Evolutionary conservation across 1,140 invertebrate genomes (phyloP), one percentile per base, ranked within the genome.

Genomic region (Atta colombica): DNA sequence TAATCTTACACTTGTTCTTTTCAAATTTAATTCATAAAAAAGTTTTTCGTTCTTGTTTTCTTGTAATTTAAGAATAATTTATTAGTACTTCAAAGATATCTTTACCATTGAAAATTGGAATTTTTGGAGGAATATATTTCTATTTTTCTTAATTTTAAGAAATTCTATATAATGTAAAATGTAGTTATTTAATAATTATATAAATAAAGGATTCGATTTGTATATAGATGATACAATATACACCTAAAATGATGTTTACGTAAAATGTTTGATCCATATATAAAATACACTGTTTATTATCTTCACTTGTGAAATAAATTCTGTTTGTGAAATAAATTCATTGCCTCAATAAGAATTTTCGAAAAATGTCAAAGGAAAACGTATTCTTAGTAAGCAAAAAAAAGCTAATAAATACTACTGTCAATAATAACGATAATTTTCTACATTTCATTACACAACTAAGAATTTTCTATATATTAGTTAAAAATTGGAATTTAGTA

Each of bases 21-120:
- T 53, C 1, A 31, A 53, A 53, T 58, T 68, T 68, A 68, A 68
- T 80, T 80, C 25, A 5, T 16, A 12, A 10, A 65, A 31, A 66
- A 66, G 28, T 21, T 49, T 2, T 28, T 28, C 25, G 12, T 2
- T 49, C 18, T 28, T 21, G 16, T 60, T 51, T 78, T 0, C n/a
- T 25, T 12, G 49, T 66, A 35, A 71, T 39, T 69, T 12, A 66
- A 66, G 21, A 81, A 69, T 77, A 81, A 69, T 77, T 45, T 61
- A 61, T 58, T 53, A 58, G 16, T 18, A 8, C 12, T 16, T 58
- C 18, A 14, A 49, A 65, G 65, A 69, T n/a, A 53, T 53, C 8
- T 55, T 25, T n/a, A 10, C 4, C 6, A 78, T 65, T 10, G 16
- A 69, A 6, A 3, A 39, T 39, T 6, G 31, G 1, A 45, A 58